Evolutionary conservation across 2,113 vertebrate genomes (phyloP), one percentile per base, ranked within the genome.

Genomic region (cattle (Bos taurus)): DNA sequence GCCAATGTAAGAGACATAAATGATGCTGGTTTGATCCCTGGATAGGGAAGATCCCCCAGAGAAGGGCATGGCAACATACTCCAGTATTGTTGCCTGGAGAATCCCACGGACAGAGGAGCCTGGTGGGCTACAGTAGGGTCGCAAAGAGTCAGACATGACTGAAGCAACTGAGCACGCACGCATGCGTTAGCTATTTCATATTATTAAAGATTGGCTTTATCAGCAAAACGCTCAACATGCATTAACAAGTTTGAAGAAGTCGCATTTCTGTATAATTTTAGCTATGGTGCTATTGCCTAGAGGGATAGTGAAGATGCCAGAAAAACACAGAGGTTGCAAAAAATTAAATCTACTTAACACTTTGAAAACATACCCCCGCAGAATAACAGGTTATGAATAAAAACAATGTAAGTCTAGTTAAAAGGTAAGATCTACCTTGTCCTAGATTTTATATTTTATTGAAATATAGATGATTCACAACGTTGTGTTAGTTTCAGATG

Each of bases 201-300:
- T 40, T 90, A 46, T 85, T 64, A 84, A 16, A 87, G 50, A 40
- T 71, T 86, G 59, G 0, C 5, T 78, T 90, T 94, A 50, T 52
- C 16, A 43, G 6, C 6, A 48, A 56, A 64, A 81, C 91, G 14
- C 23, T 96, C 26, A 48, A 21, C 26, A 64, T 59, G 9, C 17
- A 46, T 30, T n/a, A 71, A 88, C 7, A 84, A 91, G 15, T 93
- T 92, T 90, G 78, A 94, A 95, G 59, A 95, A 84, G 52, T 82
- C 30, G 52, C 6, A 81, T 77, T 80, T 52, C 26, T 90, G 17
- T 14, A 6, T 60, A 33, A 89, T 64, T 57, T 93, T 86, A 93
- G 28, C 2, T 14, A 25, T 87, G 26, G 4, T 36, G 64, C 40
- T 50, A 92, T 84, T 85, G 15, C 28, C 33, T 52, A 56, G 56